These are phyloP conservation scores for Pseudomyrmex sp. DNA, from an alignment of 1,140 invertebrate species.

Conservation along the genomic window DNA sequence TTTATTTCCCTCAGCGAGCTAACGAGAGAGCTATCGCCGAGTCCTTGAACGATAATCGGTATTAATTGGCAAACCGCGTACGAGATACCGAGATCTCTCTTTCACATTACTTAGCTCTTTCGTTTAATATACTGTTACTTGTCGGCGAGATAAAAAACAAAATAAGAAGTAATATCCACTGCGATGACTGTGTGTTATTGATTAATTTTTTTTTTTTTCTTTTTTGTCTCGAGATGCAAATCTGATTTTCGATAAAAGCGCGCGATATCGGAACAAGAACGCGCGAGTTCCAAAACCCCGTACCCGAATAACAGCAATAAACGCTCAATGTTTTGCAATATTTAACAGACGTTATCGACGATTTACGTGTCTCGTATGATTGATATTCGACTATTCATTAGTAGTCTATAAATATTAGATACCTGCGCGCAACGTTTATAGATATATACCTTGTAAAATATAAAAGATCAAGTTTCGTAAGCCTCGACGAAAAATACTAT, in stretches of 20 bases:
- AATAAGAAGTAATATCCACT: no score
- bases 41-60: slow-evolving; percentile 27
- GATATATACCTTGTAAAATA: background rate
- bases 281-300: no score
- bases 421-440: background rate
- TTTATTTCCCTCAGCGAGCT: slow-evolving; percentile 14
- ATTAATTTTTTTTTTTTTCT: no score
- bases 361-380: slow-evolving; percentile 14
- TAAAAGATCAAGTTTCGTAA: slow-evolving; percentile 4
- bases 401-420: slow-evolving; percentile 17
- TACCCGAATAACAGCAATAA: background rate
- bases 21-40: slow-evolving; percentile 9
- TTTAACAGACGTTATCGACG: background rate
- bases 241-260: no score
- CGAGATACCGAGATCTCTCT: slow-evolving; percentile 3
- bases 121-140: background rate
- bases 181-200: no score
- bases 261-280: no score
- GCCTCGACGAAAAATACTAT: background rate
- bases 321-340: no score
- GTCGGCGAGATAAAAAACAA: no score
- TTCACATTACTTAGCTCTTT: background rate
- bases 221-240: no score
- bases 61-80: slow-evolving; percentile 51
- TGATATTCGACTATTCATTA: slow-evolving; percentile 25